Conservation (phyloP, 2,797 vertebrate species). For the Clarias pachynema region DNA sequence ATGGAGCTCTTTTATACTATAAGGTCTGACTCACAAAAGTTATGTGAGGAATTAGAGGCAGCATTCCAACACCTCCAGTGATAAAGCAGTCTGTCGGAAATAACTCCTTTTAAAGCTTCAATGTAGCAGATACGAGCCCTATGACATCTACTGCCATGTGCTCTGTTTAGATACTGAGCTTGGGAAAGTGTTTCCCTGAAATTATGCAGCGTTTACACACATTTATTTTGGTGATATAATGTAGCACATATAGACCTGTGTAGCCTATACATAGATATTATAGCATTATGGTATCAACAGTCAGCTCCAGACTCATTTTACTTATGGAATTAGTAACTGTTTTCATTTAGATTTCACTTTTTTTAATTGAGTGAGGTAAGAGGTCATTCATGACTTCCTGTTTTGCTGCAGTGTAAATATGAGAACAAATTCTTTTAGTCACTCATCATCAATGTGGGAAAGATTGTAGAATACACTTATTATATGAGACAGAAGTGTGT, state of each 20-base stretch:
- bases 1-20: slow-evolving; percentile 72
- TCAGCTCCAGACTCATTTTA: neutral
- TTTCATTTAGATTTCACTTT: neutral
- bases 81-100: slow-evolving; percentile 76
- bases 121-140: slow-evolving; percentile 64
- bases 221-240: slow-evolving; percentile 19
- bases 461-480: neutral
- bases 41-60: slow-evolving; percentile 72
- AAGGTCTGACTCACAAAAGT: slow-evolving; percentile 55
- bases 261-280: neutral
- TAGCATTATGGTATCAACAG: too few relatives aligned
- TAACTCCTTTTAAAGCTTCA: slow-evolving; percentile 75
- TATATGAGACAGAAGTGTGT: neutral
- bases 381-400: neutral
- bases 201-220: neutral
- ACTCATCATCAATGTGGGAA: neutral
- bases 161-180: slow-evolving; percentile 59
- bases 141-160: slow-evolving; percentile 61
- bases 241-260: neutral
- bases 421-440: neutral
- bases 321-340: neutral
- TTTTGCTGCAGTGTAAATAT: neutral
- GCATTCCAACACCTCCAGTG: slow-evolving; percentile 79
- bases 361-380: neutral
- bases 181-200: slow-evolving; percentile 34